Conservation (phyloP, 1,140 invertebrate genomes). For the Bombyx mandarina region DNA sequence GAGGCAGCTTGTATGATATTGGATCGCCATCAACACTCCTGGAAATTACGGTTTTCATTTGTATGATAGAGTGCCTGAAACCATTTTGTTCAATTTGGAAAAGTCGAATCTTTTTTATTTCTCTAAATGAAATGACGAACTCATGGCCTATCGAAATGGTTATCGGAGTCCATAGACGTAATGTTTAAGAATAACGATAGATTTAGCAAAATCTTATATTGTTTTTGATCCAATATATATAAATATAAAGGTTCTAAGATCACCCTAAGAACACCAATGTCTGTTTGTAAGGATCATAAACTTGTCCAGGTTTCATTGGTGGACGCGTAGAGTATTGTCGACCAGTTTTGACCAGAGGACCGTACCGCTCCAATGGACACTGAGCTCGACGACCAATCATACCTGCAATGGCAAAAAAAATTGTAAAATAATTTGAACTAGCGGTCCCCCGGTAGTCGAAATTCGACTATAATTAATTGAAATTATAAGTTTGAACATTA, state of each 20-base stretch:
- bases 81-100: too few relatives aligned
- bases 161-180: too few relatives aligned
- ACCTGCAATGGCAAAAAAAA: constrained; percentile 18
- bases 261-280: constrained; percentile 58
- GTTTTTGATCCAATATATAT: neutral
- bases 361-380: constrained; percentile 45
- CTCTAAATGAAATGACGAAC: too few relatives aligned
- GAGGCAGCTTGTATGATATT: constrained; percentile 53
- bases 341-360: constrained; percentile 37
- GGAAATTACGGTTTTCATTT: constrained; percentile 13
- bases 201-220: too few relatives aligned
- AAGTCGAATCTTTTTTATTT: too few relatives aligned
- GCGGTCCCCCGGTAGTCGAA: too few relatives aligned
- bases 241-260: neutral
- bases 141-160: too few relatives aligned
- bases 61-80: too few relatives aligned
- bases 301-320: constrained; percentile 38
- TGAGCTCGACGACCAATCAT: constrained; percentile 47
- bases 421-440: too few relatives aligned
- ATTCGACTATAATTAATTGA: too few relatives aligned
- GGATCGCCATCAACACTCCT: constrained; percentile 51
- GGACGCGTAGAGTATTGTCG: constrained; percentile 42
- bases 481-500: too few relatives aligned
- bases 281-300: constrained; percentile 60
- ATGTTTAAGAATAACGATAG: too few relatives aligned